Evolutionary conservation across 2,113 vertebrate genomes (phyloP).

Genomic region (Meleagris gallopavo): DNA sequence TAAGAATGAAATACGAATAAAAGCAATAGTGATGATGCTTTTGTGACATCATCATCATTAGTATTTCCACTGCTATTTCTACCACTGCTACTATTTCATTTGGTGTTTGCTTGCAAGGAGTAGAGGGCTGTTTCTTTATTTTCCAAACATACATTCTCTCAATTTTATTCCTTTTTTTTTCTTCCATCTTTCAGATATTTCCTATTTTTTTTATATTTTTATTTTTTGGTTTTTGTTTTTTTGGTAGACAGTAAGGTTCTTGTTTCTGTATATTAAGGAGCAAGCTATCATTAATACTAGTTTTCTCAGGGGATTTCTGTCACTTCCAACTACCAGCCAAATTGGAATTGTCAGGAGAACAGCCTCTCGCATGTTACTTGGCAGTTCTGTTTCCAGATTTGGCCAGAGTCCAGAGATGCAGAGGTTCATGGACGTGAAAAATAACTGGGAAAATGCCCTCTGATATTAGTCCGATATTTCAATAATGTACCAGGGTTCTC

Average conservation of each 20-base stretch:
- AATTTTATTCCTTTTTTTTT: background rate
- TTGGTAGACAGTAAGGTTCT: background rate
- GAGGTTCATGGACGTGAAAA: slow-evolving; percentile 48
- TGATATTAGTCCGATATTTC: slow-evolving; percentile 49
- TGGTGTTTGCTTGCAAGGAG: background rate
- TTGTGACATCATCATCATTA: background rate
- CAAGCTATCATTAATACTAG: background rate
- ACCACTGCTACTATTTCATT: background rate
- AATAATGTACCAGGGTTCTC: background rate
- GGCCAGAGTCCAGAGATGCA: slow-evolving; percentile 52
- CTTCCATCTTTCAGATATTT: background rate
- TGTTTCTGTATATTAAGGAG: background rate
- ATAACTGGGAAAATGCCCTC: slow-evolving; percentile 52
- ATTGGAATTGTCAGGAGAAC: slow-evolving; percentile 69
- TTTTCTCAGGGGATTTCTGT: slow-evolving; percentile 55
- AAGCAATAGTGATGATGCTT: background rate
- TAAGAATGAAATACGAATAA: background rate
- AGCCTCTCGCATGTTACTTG: slow-evolving; percentile 68
- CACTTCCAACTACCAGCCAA: slow-evolving; percentile 63
- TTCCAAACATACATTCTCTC: background rate
- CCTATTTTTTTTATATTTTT: background rate
- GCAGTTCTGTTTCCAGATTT: slow-evolving; percentile 60
- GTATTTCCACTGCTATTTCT: background rate
- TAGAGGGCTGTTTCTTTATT: background rate
- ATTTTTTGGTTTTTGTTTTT: background rate